Conservation (phyloP, 2,113 vertebrate species). For the Pachycephala philippinensis region DNA sequence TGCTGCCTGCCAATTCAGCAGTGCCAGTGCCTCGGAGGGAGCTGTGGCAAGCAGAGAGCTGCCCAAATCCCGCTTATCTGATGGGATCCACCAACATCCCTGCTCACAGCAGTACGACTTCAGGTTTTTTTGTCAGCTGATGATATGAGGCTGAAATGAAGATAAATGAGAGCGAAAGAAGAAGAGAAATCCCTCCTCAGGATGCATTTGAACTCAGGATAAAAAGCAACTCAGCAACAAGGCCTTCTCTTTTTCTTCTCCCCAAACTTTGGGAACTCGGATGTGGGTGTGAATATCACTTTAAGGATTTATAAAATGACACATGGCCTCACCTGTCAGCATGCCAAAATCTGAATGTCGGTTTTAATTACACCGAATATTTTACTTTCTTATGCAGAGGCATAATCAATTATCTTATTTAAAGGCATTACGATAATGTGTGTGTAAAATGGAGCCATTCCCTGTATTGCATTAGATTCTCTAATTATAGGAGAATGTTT, state of each 20-base stretch:
- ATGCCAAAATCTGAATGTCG: constrained; percentile 71
- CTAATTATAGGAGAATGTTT: constrained; percentile 83
- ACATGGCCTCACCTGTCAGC: constrained; percentile 74
- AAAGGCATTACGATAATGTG: constrained; percentile 80
- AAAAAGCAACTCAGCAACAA: background rate
- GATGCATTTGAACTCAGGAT: background rate
- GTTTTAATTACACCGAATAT: constrained; percentile 80
- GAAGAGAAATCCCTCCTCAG: background rate
- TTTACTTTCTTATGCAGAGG: constrained; percentile 79
- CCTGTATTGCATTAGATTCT: constrained; percentile 81
- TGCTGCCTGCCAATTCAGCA: background rate
- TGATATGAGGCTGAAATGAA: constrained; percentile 16
- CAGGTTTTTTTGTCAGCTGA: background rate
- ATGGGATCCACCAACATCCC: background rate
- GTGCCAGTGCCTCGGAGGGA: background rate
- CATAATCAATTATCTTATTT: constrained; percentile 84
- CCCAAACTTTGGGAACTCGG: constrained; percentile 51
- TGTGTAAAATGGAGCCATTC: constrained; percentile 81
- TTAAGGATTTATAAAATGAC: constrained; percentile 71
- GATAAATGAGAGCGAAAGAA: constrained; percentile 2
- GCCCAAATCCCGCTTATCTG: background rate
- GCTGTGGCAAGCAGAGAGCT: background rate
- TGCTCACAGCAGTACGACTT: background rate
- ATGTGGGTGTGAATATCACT: constrained; percentile 70
- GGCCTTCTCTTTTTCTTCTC: background rate